These are phyloP conservation scores for Hylyphantes graminicola DNA, from an alignment of 1,140 invertebrate species.

Conservation along the genomic window DNA sequence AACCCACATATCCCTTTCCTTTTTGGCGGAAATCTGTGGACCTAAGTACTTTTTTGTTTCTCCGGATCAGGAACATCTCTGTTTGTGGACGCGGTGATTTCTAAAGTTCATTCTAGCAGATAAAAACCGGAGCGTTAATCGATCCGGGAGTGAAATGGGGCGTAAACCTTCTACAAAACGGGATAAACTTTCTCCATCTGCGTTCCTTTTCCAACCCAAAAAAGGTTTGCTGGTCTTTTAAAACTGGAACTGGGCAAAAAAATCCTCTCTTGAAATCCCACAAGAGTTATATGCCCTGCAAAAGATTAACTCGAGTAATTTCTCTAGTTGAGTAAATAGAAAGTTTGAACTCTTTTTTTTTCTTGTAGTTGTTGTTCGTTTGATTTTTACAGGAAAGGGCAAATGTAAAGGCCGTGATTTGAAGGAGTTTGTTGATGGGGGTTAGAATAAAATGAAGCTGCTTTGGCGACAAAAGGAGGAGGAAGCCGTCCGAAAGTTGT, in stretches of 20 bases:
- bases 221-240: slow-evolving; percentile 7
- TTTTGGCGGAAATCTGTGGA: no score
- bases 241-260: slow-evolving; percentile 11
- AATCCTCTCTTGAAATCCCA: slow-evolving; percentile 1
- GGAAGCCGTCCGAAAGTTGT: no score
- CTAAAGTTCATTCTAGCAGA: slow-evolving; percentile 44
- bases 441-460: no score
- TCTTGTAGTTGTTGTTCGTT: not conserved
- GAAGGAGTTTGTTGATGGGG: no score
- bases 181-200: slow-evolving; percentile 38
- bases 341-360: slow-evolving; percentile 20
- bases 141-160: slow-evolving; percentile 31
- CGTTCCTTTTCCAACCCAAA: not conserved
- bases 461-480: no score
- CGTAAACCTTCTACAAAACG: slow-evolving; percentile 5
- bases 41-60: no score
- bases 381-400: not conserved
- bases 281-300: slow-evolving; percentile 33
- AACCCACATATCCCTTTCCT: no score
- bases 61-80: no score
- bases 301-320: slow-evolving; percentile 46
- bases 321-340: slow-evolving; percentile 44
- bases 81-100: slow-evolving; percentile 12
- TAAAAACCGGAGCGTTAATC: slow-evolving; percentile 26
- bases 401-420: slow-evolving; percentile 7